Evolutionary conservation across 1,140 invertebrate species (phyloP), one percentile per base, ranked within the genome.

Genomic region (Plectrocnemia conspersa): DNA sequence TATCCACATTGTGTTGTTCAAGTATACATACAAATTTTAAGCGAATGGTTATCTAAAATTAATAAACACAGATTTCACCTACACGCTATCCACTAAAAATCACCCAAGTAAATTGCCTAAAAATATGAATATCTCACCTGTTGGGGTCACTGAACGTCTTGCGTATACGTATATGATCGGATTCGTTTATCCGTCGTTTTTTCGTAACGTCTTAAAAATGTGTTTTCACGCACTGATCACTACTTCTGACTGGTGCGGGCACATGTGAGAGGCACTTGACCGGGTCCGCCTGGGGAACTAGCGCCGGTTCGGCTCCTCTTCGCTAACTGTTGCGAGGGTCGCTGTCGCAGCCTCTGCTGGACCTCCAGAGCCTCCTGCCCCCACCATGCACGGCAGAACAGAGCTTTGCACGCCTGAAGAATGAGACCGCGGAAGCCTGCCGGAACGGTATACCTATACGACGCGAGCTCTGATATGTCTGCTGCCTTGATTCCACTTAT

Each of bases 321-420:
- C 46, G 46, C 24, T 48, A 48, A 48, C 46, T 48, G 46, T 48
- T 48, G 27, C 29, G 16, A 24, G 25, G 46, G 46, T 48, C 46
- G n/a, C 23, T n/a, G n/a, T n/a, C 29, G 15, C 46, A 48, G 46
- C 46, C 46, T 48, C 46, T 48, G 29, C 7, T 4, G 35, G 35
- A 13, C 29, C 27, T 33, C 29, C 29, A 11, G 5, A 4, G 15
- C 46, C 46, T 16, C 46, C 46, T 32, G 36, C 46, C 29, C 9
- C 7, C 46, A 23, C 11, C 22, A 27, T 35, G 3, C 10, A 3
- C 16, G 10, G 5, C 42, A 4, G 3, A 10, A 19, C 13, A 19
- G 2, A 18, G 19, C 9, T n/a, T n/a, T 9, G 16, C 18, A 9
- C 9, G 18, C 6, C 15, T 42, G 11, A 22, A 42, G 13, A n/a